phyloP scores from a whole-genome alignment of 2,113 vertebrate genomes.

The Anseranas semipalmata region DNA sequence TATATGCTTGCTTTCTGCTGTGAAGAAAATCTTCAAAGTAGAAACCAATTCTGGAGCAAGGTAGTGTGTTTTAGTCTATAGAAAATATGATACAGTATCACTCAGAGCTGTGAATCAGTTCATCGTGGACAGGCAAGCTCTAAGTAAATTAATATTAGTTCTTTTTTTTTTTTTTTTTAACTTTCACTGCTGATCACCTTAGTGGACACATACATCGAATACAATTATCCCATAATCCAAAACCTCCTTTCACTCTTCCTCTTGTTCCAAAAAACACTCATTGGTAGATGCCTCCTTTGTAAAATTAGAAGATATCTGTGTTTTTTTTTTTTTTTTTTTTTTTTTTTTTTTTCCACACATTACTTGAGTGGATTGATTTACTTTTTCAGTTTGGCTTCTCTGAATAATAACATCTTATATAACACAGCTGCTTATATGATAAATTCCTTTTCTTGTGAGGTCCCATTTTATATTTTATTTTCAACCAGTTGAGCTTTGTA shows the following conservation, averaged over 20 bases:
- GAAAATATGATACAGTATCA: not conserved
- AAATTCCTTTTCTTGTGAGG: not conserved
- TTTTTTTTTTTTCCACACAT: not conserved
- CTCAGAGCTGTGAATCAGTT: not conserved
- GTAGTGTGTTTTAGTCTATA: not conserved
- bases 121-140: not conserved
- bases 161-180: no score
- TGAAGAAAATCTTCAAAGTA: not conserved
- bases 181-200: not conserved
- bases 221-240: not conserved
- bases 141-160: not conserved
- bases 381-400: not conserved
- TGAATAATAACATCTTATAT: not conserved
- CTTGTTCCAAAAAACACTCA: not conserved
- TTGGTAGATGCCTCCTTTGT: not conserved
- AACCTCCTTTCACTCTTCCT: not conserved
- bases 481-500: not conserved
- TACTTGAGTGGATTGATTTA: not conserved
- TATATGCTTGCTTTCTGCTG: not conserved
- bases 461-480: not conserved
- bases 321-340: no score
- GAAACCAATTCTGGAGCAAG: not conserved
- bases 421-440: not conserved
- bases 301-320: not conserved
- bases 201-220: not conserved